Conservation (phyloP, 2,113 vertebrate genomes). For the Psittacus erithacus region DNA sequence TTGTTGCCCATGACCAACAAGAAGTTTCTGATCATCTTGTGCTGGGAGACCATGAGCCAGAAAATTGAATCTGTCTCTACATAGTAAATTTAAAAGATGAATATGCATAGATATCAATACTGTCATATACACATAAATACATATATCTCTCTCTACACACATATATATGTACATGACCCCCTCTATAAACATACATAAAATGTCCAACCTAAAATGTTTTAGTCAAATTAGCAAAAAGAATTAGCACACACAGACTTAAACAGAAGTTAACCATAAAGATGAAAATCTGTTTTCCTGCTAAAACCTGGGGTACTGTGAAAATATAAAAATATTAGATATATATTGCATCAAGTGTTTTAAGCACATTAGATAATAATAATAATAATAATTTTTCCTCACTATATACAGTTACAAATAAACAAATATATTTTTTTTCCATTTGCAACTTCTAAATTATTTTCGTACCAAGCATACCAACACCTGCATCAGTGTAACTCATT, state of each 20-base stretch:
- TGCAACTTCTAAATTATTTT: background rate
- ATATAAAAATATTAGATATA: background rate
- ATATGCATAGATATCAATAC: background rate
- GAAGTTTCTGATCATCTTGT: conserved; percentile 37
- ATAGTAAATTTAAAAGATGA: background rate
- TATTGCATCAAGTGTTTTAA: background rate
- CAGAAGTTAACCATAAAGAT: background rate
- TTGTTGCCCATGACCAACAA: background rate
- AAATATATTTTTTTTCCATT: background rate
- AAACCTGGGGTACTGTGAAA: background rate
- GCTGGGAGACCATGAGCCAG: conserved; percentile 4
- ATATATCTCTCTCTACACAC: background rate
- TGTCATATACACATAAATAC: background rate
- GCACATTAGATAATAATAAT: background rate
- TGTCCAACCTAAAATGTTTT: background rate
- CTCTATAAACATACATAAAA: background rate
- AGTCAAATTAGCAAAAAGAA: background rate
- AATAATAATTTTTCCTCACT: background rate
- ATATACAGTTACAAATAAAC: background rate
- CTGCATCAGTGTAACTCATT: background rate
- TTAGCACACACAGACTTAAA: background rate
- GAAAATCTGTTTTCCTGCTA: background rate
- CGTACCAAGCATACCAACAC: background rate
- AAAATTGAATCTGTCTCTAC: background rate
- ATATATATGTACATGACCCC: background rate